Evolutionary conservation across 2,888 invertebrate genomes (phyloP).

Genomic region (Tipula confusa): DNA sequence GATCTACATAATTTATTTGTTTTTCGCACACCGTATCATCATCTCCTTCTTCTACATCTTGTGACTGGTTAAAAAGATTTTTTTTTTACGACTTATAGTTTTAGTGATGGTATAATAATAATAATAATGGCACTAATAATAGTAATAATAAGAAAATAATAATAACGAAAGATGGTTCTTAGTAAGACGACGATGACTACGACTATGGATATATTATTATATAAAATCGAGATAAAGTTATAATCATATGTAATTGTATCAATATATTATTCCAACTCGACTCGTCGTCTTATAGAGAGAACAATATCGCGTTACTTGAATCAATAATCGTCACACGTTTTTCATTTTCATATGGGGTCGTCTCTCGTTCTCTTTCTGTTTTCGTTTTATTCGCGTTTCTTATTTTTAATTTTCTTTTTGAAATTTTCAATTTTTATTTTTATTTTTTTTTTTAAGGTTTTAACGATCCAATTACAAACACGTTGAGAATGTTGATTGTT

Average conservation of each 20-base stretch:
- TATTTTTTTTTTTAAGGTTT: not conserved
- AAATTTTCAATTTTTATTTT: not conserved
- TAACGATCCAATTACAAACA: conserved; percentile 25
- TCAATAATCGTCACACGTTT: conserved; percentile 20
- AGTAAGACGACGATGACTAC: no score
- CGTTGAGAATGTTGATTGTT: conserved; percentile 25
- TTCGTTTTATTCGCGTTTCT: not conserved
- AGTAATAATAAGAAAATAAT: not conserved
- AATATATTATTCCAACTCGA: conserved; percentile 3
- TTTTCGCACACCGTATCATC: not conserved
- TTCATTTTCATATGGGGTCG: not conserved
- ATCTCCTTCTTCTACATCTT: not conserved
- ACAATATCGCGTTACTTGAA: not conserved
- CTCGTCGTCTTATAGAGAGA: not conserved
- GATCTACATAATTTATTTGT: not conserved
- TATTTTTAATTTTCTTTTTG: not conserved
- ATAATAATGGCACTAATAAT: conserved; percentile 20
- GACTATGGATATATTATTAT: not conserved
- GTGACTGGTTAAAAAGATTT: not conserved
- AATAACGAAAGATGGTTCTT: not conserved
- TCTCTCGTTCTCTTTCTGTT: not conserved
- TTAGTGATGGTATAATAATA: conserved; percentile 25
- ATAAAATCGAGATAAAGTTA: conserved; percentile 5
- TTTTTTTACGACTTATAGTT: not conserved
- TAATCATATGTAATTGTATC: conserved; percentile 9